Evolutionary conservation across 2,888 invertebrate genomes (phyloP), one percentile per base, ranked within the genome.

Genomic region (Tetheella fluctuosa): DNA sequence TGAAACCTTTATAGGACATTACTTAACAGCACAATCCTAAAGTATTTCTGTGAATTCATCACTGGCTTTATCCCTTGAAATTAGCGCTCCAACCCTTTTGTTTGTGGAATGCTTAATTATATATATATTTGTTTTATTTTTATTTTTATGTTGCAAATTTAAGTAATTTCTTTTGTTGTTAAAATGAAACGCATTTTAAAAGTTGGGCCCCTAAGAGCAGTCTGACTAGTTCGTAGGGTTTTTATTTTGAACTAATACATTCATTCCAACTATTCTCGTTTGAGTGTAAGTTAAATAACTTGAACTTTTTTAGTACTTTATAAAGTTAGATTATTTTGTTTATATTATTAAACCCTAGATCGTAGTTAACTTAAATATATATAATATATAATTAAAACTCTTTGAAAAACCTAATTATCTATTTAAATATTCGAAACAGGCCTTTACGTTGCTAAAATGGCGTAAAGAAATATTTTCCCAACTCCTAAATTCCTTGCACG

Each of bases 61-160:
- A 54, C 30, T 34, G 17, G 8, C 54, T 25, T 54, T 37, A 37
- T 6, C 39, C 30, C 34, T 30, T 10, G 30, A 54, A 54, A 54
- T 54, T 54, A 54, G 30, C 25, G 54, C 20, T 54, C 54, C 54
- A 54, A 30, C 55, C 55, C 55, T 20, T 55, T 55, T 55, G 55
- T 34, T 55, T 37, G 55, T 37, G 55, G 55, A 55, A 55, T 23
- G 34, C 23, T 55, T 54, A 34, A 54, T 54, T 54, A 34, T 54
- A 34, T 20, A 25, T 54, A 34, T 34, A n/a, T n/a, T n/a, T n/a
- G n/a, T n/a, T n/a, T 54, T 54, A 34, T 20, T 34, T n/a, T 12
- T 54, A 25, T 54, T 54, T 30, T 20, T 54, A 54, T 30, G 54
- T 17, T 54, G 8, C 17, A 2, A 34, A 54, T 54, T 34, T 20